Conservation (phyloP, 2,113 vertebrate genomes). For the Bostrychus sinensis region DNA sequence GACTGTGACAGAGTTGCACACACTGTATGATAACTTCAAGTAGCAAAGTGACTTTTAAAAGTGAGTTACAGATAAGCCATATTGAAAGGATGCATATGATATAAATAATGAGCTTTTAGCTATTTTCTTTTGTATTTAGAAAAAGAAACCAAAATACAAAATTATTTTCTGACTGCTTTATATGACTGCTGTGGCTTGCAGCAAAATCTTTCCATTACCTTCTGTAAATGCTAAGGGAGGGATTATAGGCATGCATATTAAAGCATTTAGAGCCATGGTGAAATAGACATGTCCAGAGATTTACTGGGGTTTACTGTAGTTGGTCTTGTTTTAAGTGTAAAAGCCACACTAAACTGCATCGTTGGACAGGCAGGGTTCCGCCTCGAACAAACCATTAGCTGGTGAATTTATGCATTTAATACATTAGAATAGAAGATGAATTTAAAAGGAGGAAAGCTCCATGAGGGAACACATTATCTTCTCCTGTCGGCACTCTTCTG, state of each 20-base stretch:
- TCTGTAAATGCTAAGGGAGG: slow-evolving; percentile 54
- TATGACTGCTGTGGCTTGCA: slow-evolving; percentile 22
- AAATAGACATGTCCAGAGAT: slow-evolving; percentile 65
- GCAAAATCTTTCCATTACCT: slow-evolving; percentile 46
- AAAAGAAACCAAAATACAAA: slow-evolving; percentile 3
- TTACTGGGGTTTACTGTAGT: slow-evolving; percentile 69
- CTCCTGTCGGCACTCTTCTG: slow-evolving; percentile 72
- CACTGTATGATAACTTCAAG: slow-evolving; percentile 22
- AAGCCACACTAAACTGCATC: slow-evolving; percentile 61
- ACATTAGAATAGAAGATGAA: slow-evolving; percentile 77
- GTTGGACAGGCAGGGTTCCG: slow-evolving; percentile 60
- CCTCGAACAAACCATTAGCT: slow-evolving; percentile 72
- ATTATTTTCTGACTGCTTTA: slow-evolving; percentile 9
- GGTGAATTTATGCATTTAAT: slow-evolving; percentile 76
- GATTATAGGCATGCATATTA: slow-evolving; percentile 64
- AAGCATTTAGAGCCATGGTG: slow-evolving; percentile 48
- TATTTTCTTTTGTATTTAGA: not conserved
- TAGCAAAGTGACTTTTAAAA: not conserved
- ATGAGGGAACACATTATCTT: slow-evolving; percentile 73
- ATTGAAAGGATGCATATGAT: not conserved
- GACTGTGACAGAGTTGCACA: slow-evolving; percentile 20
- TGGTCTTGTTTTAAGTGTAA: slow-evolving; percentile 74
- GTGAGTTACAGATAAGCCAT: not conserved
- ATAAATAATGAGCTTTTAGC: not conserved
- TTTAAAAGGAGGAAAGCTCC: slow-evolving; percentile 70